Base-by-base conservation (phyloP, 2,888 invertebrate genomes). In the Drosophila trichaetosa region DNA sequence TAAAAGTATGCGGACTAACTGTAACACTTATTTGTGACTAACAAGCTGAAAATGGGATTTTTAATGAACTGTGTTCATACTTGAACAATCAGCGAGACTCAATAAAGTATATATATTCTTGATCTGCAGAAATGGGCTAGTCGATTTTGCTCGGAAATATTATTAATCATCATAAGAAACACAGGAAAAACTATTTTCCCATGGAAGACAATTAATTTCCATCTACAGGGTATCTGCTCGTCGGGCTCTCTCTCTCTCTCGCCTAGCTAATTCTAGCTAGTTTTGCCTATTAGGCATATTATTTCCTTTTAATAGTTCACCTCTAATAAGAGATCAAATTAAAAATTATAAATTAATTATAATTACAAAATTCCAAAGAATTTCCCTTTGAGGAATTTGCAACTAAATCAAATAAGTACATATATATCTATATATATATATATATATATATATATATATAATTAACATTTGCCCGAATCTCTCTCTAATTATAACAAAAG, bases 401-500 rank as follows among this genome's bases (percentile, higher is more conserved):
- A 80, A 76, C 75, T 77, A 86, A 79, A 86, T 82, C 13, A 83
- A 68, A 71, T 75, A 61, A 40, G 52, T 71, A 46, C 42, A 24
- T 24, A 40, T 48, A 78, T 63, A 69, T 69, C 70, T 73, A 49
- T 52, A 0, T 52, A 8, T 52, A 2, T 38, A 38, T 18, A n/a
- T 10, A n/a, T 40, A 3, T 21, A 13, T 6, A 13, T 13, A 42
- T 42, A 21, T 42, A 21, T 42, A 6, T 6, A 77, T 82, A 79
- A 70, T 69, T 59, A 70, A 77, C 70, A 82, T 82, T 80, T 77
- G 66, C 68, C 64, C 72, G 73, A 7, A 29, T 73, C 87, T 83
- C 82, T 83, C 89, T 81, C 87, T 87, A 87, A 81, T 84, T 83
- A 83, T 84, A 87, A 87, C 73, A 87, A 83, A 87, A 88, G 78